phyloP scores from a whole-genome alignment of 2,113 vertebrate genomes.

The Phoenicopterus ruber region DNA sequence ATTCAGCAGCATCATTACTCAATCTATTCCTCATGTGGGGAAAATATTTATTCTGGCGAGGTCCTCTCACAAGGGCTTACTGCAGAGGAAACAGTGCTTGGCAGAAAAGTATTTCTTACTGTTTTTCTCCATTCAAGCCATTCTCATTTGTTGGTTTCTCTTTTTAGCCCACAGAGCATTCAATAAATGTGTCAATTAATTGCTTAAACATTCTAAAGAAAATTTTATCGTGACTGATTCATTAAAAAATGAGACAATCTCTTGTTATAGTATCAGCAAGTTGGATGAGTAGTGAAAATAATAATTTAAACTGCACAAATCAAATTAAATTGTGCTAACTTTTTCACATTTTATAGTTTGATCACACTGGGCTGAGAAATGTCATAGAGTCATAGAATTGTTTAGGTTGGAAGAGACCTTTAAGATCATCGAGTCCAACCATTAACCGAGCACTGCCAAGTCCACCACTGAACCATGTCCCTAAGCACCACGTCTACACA shows the following conservation, averaged over 20 bases:
- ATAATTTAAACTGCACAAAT: neutral
- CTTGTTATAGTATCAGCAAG: neutral
- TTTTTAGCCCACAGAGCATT: neutral
- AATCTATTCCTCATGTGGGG: neutral
- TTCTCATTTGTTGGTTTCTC: neutral
- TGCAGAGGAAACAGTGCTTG: slow-evolving; percentile 7
- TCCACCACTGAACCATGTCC: too few species aligned
- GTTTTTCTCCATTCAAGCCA: neutral
- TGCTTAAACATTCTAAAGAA: neutral
- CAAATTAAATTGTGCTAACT: neutral
- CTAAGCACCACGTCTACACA: too few species aligned
- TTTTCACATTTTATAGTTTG: neutral
- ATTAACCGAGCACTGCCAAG: too few species aligned
- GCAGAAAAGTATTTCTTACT: slow-evolving; percentile 28
- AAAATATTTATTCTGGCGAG: slow-evolving; percentile 49
- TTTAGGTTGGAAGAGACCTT: too few species aligned
- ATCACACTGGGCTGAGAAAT: neutral
- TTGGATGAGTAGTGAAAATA: neutral
- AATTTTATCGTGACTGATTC: neutral
- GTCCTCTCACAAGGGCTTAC: neutral
- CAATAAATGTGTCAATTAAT: slow-evolving; percentile 4
- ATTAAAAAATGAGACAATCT: neutral
- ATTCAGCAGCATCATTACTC: slow-evolving; percentile 18
- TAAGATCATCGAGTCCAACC: too few species aligned
- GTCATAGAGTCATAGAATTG: too few species aligned